Conservation (phyloP, 2,888 invertebrate species). For the Caenorhabditis uteleia region DNA sequence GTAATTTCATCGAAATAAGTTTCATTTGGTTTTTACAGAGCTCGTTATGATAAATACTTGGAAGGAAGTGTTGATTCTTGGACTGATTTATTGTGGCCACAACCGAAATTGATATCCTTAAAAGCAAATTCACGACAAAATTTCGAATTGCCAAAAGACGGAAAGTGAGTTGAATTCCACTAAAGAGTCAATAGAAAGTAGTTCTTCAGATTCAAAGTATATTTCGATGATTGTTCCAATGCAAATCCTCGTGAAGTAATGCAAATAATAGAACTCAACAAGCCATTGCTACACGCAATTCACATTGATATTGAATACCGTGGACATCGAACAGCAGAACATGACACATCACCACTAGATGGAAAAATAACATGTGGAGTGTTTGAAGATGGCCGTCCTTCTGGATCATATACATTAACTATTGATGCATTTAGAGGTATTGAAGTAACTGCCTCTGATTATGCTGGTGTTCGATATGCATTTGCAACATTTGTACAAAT, state of each 20-base stretch:
- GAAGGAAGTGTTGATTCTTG: constrained; percentile 69
- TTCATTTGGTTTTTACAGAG: not conserved
- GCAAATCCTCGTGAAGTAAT: constrained; percentile 56
- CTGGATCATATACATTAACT: constrained; percentile 56
- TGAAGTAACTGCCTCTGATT: constrained; percentile 74
- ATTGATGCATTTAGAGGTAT: constrained; percentile 69
- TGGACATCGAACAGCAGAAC: constrained; percentile 48
- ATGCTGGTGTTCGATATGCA: constrained; percentile 75
- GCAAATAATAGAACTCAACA: constrained; percentile 57
- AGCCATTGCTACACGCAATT: constrained; percentile 40
- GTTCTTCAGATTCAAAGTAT: constrained; percentile 50
- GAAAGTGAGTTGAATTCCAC: constrained; percentile 15
- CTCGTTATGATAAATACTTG: constrained; percentile 36
- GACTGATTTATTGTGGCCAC: constrained; percentile 75
- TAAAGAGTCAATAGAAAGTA: not conserved
- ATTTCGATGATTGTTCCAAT: constrained; percentile 56
- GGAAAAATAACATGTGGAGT: constrained; percentile 57
- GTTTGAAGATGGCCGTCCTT: constrained; percentile 52
- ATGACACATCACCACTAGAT: constrained; percentile 48
- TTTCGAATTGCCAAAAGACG: constrained; percentile 48
- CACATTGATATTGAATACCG: constrained; percentile 61
- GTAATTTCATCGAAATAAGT: not conserved
- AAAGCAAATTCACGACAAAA: constrained; percentile 15
- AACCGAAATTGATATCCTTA: constrained; percentile 73
- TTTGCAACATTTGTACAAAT: constrained; percentile 62